Conservation (phyloP, 2,888 invertebrate genomes). For the Dryadula phaetusa region DNA sequence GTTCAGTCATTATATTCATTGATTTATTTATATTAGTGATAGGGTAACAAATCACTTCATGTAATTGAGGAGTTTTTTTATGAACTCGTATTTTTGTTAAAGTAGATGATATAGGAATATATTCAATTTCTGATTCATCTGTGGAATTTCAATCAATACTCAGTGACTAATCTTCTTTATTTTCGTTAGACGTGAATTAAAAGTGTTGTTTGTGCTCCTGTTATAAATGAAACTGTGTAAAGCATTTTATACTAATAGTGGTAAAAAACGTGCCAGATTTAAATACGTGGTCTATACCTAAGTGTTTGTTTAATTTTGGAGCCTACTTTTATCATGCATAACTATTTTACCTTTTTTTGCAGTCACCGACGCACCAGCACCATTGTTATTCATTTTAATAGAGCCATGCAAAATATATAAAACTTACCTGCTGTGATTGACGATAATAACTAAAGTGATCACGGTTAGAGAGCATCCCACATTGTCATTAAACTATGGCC, state of each 20-base stretch:
- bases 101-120: constrained; percentile 92
- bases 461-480: constrained; percentile 63
- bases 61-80: constrained; percentile 82
- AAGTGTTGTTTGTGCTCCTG: constrained; percentile 72
- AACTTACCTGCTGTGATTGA: constrained; percentile 73
- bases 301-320: constrained; percentile 80
- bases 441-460: constrained; percentile 65
- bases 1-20: constrained; percentile 57
- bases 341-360: constrained; percentile 57
- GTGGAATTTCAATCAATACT: constrained; percentile 80
- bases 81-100: constrained; percentile 91
- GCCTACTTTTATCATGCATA: constrained; percentile 74
- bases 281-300: constrained; percentile 45
- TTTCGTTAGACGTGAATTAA: constrained; percentile 70
- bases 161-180: constrained; percentile 56
- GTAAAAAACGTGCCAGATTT: constrained; percentile 57
- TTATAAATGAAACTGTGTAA: constrained; percentile 62
- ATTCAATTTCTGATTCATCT: constrained; percentile 92
- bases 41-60: constrained; percentile 87
- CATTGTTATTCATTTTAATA: constrained; percentile 60
- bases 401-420: constrained; percentile 63
- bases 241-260: constrained; percentile 67
- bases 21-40: constrained; percentile 70
- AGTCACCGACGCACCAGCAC: constrained; percentile 68
- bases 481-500: constrained; percentile 66